These are phyloP conservation scores for Zenarchopterus dispar DNA, from an alignment of 2,797 vertebrate species.

Conservation along the genomic window DNA sequence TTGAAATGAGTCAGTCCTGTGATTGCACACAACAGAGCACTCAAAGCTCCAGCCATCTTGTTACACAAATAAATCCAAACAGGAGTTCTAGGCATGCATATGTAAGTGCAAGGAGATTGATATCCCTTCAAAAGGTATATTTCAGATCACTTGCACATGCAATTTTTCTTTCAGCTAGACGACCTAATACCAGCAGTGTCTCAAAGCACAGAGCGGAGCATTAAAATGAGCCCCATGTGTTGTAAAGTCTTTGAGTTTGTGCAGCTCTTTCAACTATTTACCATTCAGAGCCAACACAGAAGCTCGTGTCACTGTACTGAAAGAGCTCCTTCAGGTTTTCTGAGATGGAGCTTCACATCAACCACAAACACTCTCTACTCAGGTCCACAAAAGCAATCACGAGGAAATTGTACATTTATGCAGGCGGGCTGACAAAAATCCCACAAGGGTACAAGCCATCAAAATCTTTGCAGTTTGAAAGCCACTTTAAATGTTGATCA, in stretches of 20 bases:
- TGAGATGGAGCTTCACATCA: constrained; percentile 42
- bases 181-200: constrained; percentile 30
- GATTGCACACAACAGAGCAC: constrained; percentile 19
- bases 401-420: constrained; percentile 53
- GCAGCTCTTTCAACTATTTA: constrained; percentile 30
- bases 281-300: constrained; percentile 28
- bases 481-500: constrained; percentile 36
- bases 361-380: constrained; percentile 18
- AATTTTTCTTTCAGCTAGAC: constrained; percentile 28
- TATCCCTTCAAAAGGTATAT: constrained; percentile 20
- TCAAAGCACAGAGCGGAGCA: constrained; percentile 26
- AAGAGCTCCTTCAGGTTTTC: constrained; percentile 24
- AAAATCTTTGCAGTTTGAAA: constrained; percentile 48
- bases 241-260: constrained; percentile 39
- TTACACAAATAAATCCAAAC: constrained; percentile 53
- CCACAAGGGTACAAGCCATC: constrained; percentile 29
- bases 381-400: constrained; percentile 56
- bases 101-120: constrained; percentile 5
- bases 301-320: constrained; percentile 14
- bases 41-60: constrained; percentile 43
- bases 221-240: constrained; percentile 38
- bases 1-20: constrained; percentile 52
- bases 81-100: constrained; percentile 10
- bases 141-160: constrained; percentile 38
- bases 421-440: constrained; percentile 37